Conservation (phyloP, 2,113 vertebrate species). For the Indicator maculatus region DNA sequence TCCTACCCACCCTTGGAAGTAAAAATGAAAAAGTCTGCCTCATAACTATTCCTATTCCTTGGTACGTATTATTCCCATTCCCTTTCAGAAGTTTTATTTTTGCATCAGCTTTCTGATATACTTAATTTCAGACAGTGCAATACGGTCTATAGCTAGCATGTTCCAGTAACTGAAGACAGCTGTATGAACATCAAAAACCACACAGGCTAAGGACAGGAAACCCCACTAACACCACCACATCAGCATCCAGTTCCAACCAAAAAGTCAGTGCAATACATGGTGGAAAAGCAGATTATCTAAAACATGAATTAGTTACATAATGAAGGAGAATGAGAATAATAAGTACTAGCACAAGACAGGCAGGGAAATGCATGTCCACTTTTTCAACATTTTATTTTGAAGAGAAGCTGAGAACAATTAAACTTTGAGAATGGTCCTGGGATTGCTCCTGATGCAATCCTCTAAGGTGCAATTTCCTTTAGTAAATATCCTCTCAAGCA, state of each 20-base stretch:
- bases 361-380: accelerated
- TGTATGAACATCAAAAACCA: background rate
- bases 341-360: background rate
- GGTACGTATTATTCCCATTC: background rate
- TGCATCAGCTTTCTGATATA: background rate
- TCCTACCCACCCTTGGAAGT: background rate
- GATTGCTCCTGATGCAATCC: background rate
- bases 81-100: background rate
- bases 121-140: background rate
- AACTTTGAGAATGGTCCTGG: background rate
- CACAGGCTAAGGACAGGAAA: background rate
- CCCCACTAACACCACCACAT: background rate
- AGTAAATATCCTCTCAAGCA: background rate
- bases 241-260: background rate
- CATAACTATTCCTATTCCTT: background rate
- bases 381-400: background rate
- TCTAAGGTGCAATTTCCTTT: background rate
- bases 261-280: background rate
- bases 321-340: background rate
- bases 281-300: background rate
- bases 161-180: background rate
- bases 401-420: background rate
- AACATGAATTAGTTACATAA: accelerated
- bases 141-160: accelerated
- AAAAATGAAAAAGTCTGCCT: background rate